These are phyloP conservation scores for Carapus acus DNA, from an alignment of 2,797 vertebrate genomes.

Conservation along the genomic window DNA sequence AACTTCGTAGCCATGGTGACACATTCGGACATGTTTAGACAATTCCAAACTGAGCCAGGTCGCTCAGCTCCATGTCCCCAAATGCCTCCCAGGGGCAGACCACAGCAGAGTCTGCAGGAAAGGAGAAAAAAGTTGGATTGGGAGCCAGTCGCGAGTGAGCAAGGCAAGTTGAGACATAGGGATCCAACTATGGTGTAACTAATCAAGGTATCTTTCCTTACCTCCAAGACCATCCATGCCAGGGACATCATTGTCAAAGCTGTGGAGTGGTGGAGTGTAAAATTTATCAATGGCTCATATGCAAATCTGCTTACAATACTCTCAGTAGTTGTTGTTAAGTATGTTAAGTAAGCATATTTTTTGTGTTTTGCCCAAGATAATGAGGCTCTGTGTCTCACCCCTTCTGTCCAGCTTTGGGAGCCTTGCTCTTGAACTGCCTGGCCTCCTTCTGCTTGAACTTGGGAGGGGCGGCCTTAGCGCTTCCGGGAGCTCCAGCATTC, in stretches of 20 bases:
- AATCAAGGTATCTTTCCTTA: conserved; percentile 13
- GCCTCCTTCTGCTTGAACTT: conserved; percentile 53
- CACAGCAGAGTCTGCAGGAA: conserved; percentile 35
- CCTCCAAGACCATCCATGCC: conserved; percentile 57
- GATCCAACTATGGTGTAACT: too few relatives aligned
- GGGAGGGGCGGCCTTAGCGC: conserved; percentile 36
- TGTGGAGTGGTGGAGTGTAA: conserved; percentile 17
- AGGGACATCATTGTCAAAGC: conserved; percentile 37
- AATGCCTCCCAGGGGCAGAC: conserved; percentile 64
- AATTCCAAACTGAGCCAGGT: conserved; percentile 59
- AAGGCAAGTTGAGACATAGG: too few relatives aligned
- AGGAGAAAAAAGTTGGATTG: not conserved
- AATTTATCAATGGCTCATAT: too few relatives aligned
- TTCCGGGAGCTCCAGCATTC: conserved; percentile 33
- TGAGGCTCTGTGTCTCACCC: conserved; percentile 37
- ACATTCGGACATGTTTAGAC: conserved; percentile 28
- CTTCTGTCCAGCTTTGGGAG: conserved; percentile 61
- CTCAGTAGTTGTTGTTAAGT: too few relatives aligned
- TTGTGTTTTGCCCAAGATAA: too few relatives aligned
- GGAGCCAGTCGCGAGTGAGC: not conserved
- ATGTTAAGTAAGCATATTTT: too few relatives aligned
- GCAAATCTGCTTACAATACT: too few relatives aligned
- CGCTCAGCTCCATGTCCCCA: conserved; percentile 59
- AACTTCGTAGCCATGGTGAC: too few relatives aligned
- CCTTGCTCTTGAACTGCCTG: conserved; percentile 63